A percentile compares a stretch with the other conserved stretches of the same genome.
phyloP scores from a whole-genome alignment of 2,113 vertebrate genomes.

The Nansenia antarctica region DNA sequence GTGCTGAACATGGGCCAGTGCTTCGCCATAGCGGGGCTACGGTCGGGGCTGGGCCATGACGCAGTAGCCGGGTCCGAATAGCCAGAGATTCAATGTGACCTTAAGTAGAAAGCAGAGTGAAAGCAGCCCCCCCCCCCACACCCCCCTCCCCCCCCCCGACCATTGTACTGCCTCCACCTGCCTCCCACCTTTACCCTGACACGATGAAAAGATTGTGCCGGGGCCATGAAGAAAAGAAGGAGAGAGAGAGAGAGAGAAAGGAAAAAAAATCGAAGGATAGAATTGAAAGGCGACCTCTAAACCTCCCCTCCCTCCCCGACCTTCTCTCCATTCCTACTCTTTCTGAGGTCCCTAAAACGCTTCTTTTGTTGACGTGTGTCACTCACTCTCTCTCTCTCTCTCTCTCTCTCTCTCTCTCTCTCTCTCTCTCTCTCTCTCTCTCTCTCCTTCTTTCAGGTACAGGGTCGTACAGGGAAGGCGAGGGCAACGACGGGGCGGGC shows the following conservation, averaged over 20 bases:
- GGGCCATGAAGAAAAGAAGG: not conserved
- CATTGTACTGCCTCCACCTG: not conserved
- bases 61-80: constrained; percentile 50
- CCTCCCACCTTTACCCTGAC: constrained; percentile 6
- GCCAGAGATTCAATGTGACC: constrained; percentile 45
- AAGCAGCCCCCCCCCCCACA: constrained; percentile 19
- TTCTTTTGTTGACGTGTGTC: not conserved
- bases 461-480: constrained; percentile 34
- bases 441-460: constrained; percentile 35
- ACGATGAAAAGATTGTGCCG: constrained; percentile 2
- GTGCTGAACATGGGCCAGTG: constrained; percentile 9
- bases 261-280: not conserved
- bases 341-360: not conserved
- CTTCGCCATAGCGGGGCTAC: constrained; percentile 43
- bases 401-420: not conserved
- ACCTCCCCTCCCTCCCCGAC: no score
- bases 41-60: no score
- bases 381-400: constrained; percentile 18
- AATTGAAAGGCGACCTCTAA: not conserved
- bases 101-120: constrained; percentile 29
- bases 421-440: constrained; percentile 13
- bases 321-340: no score
- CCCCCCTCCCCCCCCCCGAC: constrained; percentile 16
- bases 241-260: not conserved
- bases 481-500: constrained; percentile 56